Evolutionary conservation across 2,797 vertebrate species (phyloP).

Genomic region (Protosalanx chinensis): DNA sequence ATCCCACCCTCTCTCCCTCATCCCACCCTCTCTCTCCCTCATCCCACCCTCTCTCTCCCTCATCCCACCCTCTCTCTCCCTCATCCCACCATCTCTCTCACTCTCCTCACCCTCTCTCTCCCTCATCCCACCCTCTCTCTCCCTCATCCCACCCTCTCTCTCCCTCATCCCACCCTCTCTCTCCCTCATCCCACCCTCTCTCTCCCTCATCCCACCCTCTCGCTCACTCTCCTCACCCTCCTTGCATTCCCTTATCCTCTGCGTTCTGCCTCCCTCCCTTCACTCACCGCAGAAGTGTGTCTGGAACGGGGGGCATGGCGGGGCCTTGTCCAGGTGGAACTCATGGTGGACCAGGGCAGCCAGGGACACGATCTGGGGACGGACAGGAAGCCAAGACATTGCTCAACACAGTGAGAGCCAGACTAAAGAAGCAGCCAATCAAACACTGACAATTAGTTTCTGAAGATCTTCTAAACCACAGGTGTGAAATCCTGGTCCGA

Average conservation of each 20-base stretch:
- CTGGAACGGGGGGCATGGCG: constrained; percentile 89
- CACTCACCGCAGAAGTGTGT: constrained; percentile 90
- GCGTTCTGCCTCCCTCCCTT: not conserved
- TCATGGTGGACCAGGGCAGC: constrained; percentile 84
- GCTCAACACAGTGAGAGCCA: not conserved
- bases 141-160: not conserved
- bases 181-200: not conserved
- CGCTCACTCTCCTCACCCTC: not conserved
- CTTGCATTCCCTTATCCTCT: not conserved
- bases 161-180: not conserved
- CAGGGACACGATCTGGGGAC: constrained; percentile 83
- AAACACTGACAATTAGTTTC: not conserved
- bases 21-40: not conserved
- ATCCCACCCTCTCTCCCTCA: not conserved
- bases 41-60: not conserved
- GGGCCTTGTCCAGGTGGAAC: constrained; percentile 90
- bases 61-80: not conserved
- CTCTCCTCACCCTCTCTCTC: not conserved
- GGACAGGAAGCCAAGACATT: not conserved
- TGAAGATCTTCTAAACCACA: not conserved
- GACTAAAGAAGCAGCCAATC: too few species aligned
- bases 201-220: not conserved
- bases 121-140: not conserved
- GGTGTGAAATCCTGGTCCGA: too few species aligned
- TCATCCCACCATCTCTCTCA: not conserved